These are phyloP conservation scores for Vespertilio murinus DNA, from an alignment of 2,797 vertebrate genomes.

Conservation along the genomic window DNA sequence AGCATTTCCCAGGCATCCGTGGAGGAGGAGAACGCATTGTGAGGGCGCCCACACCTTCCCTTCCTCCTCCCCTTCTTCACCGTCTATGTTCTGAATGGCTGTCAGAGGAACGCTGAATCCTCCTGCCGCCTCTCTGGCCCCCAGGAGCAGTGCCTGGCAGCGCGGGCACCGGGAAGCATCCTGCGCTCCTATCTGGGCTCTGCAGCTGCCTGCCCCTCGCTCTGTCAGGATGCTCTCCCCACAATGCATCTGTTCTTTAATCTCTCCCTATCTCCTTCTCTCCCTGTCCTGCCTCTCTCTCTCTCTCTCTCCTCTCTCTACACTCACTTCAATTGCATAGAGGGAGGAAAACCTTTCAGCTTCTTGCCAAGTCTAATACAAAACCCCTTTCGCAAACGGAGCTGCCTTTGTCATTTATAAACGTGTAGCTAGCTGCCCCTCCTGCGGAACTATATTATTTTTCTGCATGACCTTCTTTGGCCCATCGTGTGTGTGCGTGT, in stretches of 20 bases:
- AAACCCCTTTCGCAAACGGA: constrained; percentile 32
- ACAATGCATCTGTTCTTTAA: constrained; percentile 14
- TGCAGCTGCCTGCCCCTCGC: constrained; percentile 10
- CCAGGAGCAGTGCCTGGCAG: background rate
- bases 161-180: background rate
- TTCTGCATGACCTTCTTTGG: background rate
- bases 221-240: background rate
- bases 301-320: background rate
- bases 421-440: background rate
- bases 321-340: background rate
- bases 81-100: constrained; percentile 45
- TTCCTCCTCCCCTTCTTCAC: background rate
- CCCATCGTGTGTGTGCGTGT: too few relatives aligned
- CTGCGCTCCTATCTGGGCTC: constrained; percentile 6
- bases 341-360: background rate
- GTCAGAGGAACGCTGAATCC: background rate
- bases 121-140: background rate
- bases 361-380: constrained; percentile 29
- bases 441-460: background rate
- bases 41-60: background rate
- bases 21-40: background rate
- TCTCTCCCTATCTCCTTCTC: background rate
- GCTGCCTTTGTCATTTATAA: background rate
- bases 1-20: background rate
- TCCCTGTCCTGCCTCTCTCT: too few relatives aligned